Conservation (phyloP, 2,113 vertebrate genomes). For the Mus pahari region DNA sequence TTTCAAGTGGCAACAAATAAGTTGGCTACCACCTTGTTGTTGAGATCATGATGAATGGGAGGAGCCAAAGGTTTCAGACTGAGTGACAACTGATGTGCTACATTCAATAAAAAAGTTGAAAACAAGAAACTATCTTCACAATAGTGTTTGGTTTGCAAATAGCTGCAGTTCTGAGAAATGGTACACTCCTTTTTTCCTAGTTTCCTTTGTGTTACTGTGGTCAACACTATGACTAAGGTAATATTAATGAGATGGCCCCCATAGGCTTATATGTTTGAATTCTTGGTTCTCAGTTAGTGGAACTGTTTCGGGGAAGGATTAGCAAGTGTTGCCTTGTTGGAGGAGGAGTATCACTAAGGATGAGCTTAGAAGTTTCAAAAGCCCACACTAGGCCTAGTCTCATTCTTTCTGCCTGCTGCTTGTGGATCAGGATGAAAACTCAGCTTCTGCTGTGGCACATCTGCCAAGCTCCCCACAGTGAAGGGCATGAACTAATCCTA, state of each 20-base stretch:
- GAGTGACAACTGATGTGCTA: background rate
- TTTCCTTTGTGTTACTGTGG: background rate
- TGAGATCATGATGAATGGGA: background rate
- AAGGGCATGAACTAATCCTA: background rate
- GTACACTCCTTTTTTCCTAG: background rate
- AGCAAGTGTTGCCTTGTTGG: background rate
- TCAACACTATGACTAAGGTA: background rate
- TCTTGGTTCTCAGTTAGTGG: background rate
- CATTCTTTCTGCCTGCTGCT: background rate
- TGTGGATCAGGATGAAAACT: background rate
- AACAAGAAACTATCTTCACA: slow-evolving; percentile 3
- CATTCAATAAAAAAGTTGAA: slow-evolving; percentile 17
- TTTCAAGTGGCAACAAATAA: background rate
- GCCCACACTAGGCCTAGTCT: background rate
- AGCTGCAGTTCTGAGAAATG: background rate
- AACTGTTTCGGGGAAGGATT: background rate
- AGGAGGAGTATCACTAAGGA: background rate
- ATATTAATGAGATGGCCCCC: background rate
- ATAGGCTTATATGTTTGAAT: background rate
- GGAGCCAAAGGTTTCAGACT: slow-evolving; percentile 3
- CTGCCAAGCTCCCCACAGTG: background rate
- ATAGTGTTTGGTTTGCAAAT: background rate
- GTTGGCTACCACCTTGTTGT: background rate
- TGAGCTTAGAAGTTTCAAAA: background rate
- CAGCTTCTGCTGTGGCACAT: background rate